phyloP scores from a whole-genome alignment of 2,888 invertebrate genomes.

The Keiferia lycopersicella region DNA sequence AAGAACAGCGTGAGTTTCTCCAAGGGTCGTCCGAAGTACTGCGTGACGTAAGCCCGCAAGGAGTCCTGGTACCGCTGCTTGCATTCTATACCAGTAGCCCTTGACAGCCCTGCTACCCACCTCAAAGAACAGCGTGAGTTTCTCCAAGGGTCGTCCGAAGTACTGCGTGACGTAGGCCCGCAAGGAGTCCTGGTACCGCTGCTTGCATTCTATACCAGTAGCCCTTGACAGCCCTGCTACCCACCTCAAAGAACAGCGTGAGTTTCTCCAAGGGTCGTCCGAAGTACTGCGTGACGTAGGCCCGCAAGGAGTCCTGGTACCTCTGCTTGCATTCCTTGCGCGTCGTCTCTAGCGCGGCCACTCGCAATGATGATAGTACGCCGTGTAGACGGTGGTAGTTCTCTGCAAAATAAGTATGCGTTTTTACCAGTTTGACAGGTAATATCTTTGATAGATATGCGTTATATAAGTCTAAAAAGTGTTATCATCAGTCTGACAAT shows the following conservation, averaged over 20 bases:
- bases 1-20: slow-evolving; percentile 90
- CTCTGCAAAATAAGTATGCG: slow-evolving; percentile 73
- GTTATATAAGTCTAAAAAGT: too few species aligned
- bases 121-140: slow-evolving; percentile 94
- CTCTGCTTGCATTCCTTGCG: slow-evolving; percentile 94
- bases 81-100: slow-evolving; percentile 93
- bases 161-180: slow-evolving; percentile 95
- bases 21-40: slow-evolving; percentile 92
- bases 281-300: slow-evolving; percentile 97
- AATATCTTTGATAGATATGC: too few species aligned
- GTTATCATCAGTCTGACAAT: too few species aligned
- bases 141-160: slow-evolving; percentile 88
- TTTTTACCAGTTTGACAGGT: too few species aligned
- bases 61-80: slow-evolving; percentile 95
- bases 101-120: slow-evolving; percentile 90
- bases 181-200: slow-evolving; percentile 93
- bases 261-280: slow-evolving; percentile 84
- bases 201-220: slow-evolving; percentile 94
- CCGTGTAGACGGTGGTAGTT: slow-evolving; percentile 97
- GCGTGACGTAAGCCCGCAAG: slow-evolving; percentile 93
- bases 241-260: slow-evolving; percentile 93
- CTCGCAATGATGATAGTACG: slow-evolving; percentile 92
- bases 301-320: slow-evolving; percentile 93
- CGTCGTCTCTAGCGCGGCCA: slow-evolving; percentile 91
- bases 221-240: slow-evolving; percentile 87